phyloP scores from a whole-genome alignment of 2,888 invertebrate species.

The Epinotia ramella region DNA sequence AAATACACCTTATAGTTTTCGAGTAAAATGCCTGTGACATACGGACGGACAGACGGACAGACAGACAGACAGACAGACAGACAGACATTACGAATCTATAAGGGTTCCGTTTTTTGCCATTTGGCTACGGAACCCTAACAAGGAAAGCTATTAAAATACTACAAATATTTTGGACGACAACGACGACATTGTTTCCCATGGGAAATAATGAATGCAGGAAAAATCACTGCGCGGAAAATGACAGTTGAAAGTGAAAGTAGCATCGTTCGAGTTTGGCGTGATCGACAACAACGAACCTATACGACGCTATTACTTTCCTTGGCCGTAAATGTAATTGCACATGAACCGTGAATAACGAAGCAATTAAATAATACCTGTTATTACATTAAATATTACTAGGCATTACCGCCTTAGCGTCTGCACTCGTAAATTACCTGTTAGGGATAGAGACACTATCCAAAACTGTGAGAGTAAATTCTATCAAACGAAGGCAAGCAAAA shows the following conservation, averaged over 20 bases:
- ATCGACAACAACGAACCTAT: slow-evolving; percentile 19
- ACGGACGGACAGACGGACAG: too few species aligned
- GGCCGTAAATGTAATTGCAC: slow-evolving; percentile 24
- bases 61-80: too few species aligned
- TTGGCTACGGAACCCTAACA: too few species aligned
- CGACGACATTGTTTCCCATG: slow-evolving; percentile 20
- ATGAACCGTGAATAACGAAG: neutral
- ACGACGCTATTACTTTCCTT: slow-evolving; percentile 31
- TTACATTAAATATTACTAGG: neutral
- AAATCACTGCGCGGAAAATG: slow-evolving; percentile 39
- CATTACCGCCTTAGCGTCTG: neutral
- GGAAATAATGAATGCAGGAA: slow-evolving; percentile 31
- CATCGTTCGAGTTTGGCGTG: slow-evolving; percentile 34
- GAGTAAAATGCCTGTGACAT: too few species aligned
- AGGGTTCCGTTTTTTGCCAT: too few species aligned
- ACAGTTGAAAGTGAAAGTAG: slow-evolving; percentile 36
- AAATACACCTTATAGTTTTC: too few species aligned
- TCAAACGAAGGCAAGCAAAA: too few species aligned
- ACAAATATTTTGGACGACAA: neutral
- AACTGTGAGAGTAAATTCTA: too few species aligned
- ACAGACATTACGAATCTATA: too few species aligned
- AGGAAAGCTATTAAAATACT: neutral
- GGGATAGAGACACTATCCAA: too few species aligned
- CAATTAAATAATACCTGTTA: slow-evolving; percentile 23
- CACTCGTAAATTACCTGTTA: neutral